Evolutionary conservation across 1,140 invertebrate genomes (phyloP).

Genomic region (Scaptomyza graminum): DNA sequence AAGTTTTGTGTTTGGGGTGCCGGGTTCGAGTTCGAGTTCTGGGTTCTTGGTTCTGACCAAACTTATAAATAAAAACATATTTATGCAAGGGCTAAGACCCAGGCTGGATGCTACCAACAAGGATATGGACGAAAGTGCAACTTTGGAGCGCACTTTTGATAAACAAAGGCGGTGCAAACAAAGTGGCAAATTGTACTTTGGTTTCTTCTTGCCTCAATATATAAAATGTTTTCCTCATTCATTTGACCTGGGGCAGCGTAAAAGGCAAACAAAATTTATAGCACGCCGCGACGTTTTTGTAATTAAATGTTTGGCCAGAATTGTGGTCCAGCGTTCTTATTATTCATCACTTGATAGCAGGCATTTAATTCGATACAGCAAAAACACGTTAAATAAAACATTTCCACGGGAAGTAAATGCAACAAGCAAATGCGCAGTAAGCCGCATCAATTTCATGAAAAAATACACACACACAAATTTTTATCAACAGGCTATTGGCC

Average conservation of each 20-base stretch:
- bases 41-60: conserved; percentile 44
- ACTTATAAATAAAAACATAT: conserved; percentile 80
- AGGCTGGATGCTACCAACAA: conserved; percentile 17
- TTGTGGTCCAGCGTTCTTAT: conserved; percentile 65
- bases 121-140: conserved; percentile 71
- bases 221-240: conserved; percentile 25
- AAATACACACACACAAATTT: conserved; percentile 8
- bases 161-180: conserved; percentile 44
- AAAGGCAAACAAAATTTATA: conserved; percentile 71
- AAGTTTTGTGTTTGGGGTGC: conserved; percentile 48
- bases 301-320: conserved; percentile 79
- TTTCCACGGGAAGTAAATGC: conserved; percentile 35
- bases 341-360: conserved; percentile 61
- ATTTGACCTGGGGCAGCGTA: conserved; percentile 45
- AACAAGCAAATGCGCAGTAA: conserved; percentile 47
- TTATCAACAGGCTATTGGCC: conserved; percentile 24
- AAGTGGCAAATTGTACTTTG: conserved; percentile 63
- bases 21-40: not conserved
- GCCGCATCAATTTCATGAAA: conserved; percentile 68
- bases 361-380: conserved; percentile 39
- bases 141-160: conserved; percentile 67
- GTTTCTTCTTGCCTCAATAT: conserved; percentile 8
- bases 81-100: conserved; percentile 70
- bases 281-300: conserved; percentile 76
- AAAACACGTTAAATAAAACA: conserved; percentile 5